Conservation (phyloP, 2,888 invertebrate species). For the Sylvicola cinctus region DNA sequence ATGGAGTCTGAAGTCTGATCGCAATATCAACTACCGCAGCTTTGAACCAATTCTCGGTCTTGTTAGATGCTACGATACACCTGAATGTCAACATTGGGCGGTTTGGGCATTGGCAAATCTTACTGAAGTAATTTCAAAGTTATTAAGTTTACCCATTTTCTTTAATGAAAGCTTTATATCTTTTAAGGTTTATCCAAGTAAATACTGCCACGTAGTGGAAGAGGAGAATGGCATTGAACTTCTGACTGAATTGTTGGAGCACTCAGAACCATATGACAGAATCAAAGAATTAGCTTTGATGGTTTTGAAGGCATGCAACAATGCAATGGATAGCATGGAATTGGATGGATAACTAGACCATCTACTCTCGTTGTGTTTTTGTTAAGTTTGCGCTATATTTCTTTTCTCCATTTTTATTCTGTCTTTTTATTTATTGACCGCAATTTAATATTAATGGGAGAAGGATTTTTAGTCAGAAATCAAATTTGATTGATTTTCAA, state of each 20-base stretch:
- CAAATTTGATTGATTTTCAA: no score
- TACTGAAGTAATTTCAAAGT: constrained; percentile 31
- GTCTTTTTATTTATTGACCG: no score
- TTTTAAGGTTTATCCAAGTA: constrained; percentile 46
- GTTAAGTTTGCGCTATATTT: no score
- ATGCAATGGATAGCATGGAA: constrained; percentile 13
- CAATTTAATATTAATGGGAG: no score
- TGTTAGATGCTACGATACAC: constrained; percentile 63
- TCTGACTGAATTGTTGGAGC: constrained; percentile 40
- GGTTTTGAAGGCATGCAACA: constrained; percentile 29
- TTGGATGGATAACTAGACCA: constrained; percentile 16
- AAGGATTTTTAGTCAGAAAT: no score
- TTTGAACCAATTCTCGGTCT: constrained; percentile 85
- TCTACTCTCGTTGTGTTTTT: no score
- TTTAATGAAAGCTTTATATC: constrained; percentile 12
- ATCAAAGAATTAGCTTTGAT: constrained; percentile 47
- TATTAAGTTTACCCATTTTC: background rate
- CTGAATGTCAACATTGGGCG: constrained; percentile 90
- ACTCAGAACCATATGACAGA: constrained; percentile 37
- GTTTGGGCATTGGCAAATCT: constrained; percentile 95
- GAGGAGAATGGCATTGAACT: constrained; percentile 66
- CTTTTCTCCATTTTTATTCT: no score
- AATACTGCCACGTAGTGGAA: constrained; percentile 77
- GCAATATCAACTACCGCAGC: constrained; percentile 93
- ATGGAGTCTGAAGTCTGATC: constrained; percentile 70